Base-by-base conservation (phyloP, 2,113 vertebrate species). In the Lepisosteus oculatus region DNA sequence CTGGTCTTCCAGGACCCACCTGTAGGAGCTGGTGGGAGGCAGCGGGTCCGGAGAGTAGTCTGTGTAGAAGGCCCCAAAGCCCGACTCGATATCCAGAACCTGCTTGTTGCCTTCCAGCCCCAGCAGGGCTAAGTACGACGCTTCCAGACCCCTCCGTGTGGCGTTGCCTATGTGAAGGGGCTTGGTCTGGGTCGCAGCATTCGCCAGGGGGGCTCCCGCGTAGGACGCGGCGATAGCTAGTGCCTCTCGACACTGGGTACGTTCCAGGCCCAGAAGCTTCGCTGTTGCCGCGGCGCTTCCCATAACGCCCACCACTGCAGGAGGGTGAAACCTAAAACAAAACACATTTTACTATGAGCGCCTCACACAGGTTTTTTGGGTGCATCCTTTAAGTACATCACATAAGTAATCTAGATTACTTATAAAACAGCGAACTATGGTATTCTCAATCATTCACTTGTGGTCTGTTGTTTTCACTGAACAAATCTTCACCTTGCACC, bases 111-210 rank as follows among this genome's bases (percentile, higher is more conserved):
- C 96, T 80, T 94, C 87, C 66, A 98, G 87, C 8, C 93, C 96
- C 44, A 90, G 74, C 56, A 86, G 88, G 12, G 96, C 95, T 68
- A 99, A 89, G 72, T 85, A 89, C 29, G 92, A 85, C 0, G 96
- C 95, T 85, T 99, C 96, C 66, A 95, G 73, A 11, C 97, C 96
- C 0, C 90, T 84, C 12, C 89, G 89, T 63, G 93, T 88, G 9
- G 96, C 96, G 0, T 97, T 97, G 64, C 95, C 96, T 0, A 94
- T 17, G 0, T 99, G 97, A 2, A 99, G 92, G 43, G 96, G 96
- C 80, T 99, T 99, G 3, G 95, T 95, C 76, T 95, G 93, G 13
- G 96, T 99, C 76, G 95, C 95, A 9, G 95, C 93, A 0, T 98
- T 99, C 71, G 96, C 97, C 78, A 98, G 77, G 0, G 96, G 96